Base-by-base conservation (phyloP, 2,113 vertebrate species). In the Hemicordylus capensis region DNA sequence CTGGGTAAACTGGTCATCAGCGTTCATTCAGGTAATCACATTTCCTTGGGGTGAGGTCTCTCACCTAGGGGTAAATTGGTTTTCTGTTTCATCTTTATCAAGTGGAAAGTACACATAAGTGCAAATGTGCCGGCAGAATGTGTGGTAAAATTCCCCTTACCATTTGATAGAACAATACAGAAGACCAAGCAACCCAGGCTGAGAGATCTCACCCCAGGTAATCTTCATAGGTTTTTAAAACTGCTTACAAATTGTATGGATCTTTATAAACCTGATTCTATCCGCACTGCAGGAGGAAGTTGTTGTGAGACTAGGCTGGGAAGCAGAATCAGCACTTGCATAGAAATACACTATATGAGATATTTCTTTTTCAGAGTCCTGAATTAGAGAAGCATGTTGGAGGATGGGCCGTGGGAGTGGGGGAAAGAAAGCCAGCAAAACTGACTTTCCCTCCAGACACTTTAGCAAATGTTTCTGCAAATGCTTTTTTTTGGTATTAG, bases 401-500 rank as follows among this genome's bases (percentile, higher is more conserved):
- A 20, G 20, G 42, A 51, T 44, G 15, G 54, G 10, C 4, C 9
- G 34, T 7, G 37, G 31, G 9, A 14, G 31, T 6, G 22, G 12
- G 20, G 56, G 22, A 61, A 26, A 3, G 72, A 87, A 86, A 87
- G 37, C 85, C 56, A 89, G 31, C 64, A 89, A 28, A 31, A 44
- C 85, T 89, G 74, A 73, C 11, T 19, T 39, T 48, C n/a, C 37
- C 20, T 48, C n/a, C 58, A 51, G 79, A 61, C 80, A 67, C 76
- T 89, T 93, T 81, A 88, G 66, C 93, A 84, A 92, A 88, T 87
- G 91, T 80, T 90, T 74, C 56, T 86, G 86, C 83, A 92, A 94
- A 91, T 86, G 46, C 75, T 93, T 93, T 90, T 85, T 8, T 90
- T 85, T 8, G 1, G 87, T 91, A 91, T 90, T 90, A 91, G 87